Evolutionary conservation across 2,888 invertebrate genomes (phyloP).

Genomic region (Scaptomyza reducta): DNA sequence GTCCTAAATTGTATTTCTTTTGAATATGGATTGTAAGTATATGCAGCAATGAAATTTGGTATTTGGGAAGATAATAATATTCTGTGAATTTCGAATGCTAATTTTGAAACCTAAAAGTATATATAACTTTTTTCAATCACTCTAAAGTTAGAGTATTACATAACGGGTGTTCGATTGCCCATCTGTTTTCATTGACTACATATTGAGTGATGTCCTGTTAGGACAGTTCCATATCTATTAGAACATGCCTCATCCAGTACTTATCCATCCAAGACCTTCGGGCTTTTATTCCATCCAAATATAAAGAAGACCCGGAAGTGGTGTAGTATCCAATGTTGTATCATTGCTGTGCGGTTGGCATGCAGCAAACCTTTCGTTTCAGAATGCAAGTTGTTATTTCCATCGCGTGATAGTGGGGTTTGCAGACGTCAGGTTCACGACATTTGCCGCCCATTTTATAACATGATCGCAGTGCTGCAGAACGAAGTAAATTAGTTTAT

Average conservation of each 20-base stretch:
- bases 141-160: too few species aligned
- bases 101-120: too few species aligned
- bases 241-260: too few species aligned
- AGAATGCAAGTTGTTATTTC: slow-evolving; percentile 18
- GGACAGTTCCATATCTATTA: too few species aligned
- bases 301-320: background rate
- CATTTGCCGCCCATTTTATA: slow-evolving; percentile 7
- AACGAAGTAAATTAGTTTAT: background rate
- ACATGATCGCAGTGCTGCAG: slow-evolving; percentile 20
- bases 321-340: background rate
- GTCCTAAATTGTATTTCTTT: background rate
- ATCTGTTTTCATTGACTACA: too few species aligned
- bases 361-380: slow-evolving; percentile 23
- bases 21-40: background rate
- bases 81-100: too few species aligned
- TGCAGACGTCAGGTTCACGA: slow-evolving; percentile 12
- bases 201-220: too few species aligned
- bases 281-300: background rate
- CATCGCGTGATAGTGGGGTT: background rate
- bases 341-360: background rate
- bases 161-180: too few species aligned
- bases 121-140: too few species aligned
- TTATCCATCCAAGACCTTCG: too few species aligned
- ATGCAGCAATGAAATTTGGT: too few species aligned
- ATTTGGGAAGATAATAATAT: background rate